Evolutionary conservation across 2,113 vertebrate genomes (phyloP).

Genomic region (Dascyllus trimaculatus): DNA sequence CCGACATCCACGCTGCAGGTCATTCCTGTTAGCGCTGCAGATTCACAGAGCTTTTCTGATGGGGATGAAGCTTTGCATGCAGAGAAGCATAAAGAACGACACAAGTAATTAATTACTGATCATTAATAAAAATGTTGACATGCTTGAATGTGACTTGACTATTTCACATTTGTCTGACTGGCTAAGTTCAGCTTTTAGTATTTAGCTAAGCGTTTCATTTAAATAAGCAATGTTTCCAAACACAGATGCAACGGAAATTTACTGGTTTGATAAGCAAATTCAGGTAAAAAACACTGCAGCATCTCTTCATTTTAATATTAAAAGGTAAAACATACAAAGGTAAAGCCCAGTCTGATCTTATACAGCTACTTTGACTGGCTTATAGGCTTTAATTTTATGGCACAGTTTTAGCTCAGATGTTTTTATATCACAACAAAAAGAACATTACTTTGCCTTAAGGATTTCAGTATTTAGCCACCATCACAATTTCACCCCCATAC

Average conservation of each 20-base stretch:
- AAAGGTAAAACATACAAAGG: neutral
- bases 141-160: neutral
- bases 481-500: neutral
- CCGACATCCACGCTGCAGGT: slow-evolving; percentile 2
- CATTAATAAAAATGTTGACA: neutral
- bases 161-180: neutral
- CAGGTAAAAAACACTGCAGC: neutral
- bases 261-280: neutral
- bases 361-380: neutral
- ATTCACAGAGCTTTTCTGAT: neutral
- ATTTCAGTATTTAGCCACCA: neutral
- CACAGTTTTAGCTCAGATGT: neutral
- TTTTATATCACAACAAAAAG: neutral
- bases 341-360: neutral
- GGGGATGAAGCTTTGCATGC: neutral
- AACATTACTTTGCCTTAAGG: neutral
- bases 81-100: neutral
- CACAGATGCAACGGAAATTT: neutral
- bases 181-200: neutral
- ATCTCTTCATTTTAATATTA: neutral
- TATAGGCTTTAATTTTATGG: neutral
- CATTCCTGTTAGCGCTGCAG: neutral
- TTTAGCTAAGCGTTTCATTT: neutral
- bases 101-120: neutral
- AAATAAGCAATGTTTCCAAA: neutral